Evolutionary conservation across 1,140 invertebrate species (phyloP), one percentile per base, ranked within the genome.

Genomic region (Dendroctonus valens): DNA sequence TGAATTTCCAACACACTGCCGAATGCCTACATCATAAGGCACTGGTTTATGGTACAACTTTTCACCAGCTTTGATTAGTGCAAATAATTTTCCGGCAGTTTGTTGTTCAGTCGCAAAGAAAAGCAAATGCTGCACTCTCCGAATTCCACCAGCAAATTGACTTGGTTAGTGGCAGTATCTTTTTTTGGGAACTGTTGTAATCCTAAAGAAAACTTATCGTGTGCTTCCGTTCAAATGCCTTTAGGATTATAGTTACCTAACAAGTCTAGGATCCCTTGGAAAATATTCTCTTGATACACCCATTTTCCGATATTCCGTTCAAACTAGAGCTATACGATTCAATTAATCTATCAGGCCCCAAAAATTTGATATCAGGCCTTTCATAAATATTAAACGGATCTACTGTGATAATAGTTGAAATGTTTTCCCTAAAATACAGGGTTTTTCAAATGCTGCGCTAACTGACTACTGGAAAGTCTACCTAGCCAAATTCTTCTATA

Each of bases 401-500:
- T 5, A 77, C 54, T 7, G 62, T 72, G 4, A 77, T 69, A 9
- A 76, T 69, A 38, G 74, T 53, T 14, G 76, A 78, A n/a, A 77
- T 42, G 67, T 74, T 76, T 41, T 71, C 70, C 69, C 76, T 74
- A 69, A 65, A 71, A 59, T 14, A 26, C 1, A 26, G 3, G 26
- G 26, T 26, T 26, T 26, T 26, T 2, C 26, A 26, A 26, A 26
- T 26, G 1, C 26, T 26, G 26, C 26, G 26, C 26, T 26, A 26
- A 26, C 26, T 26, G 26, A 26, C 26, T 26, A 26, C 26, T 26
- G 26, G 26, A 26, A 26, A 26, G 26, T 26, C 50, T 72, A 82
- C 80, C 75, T 37, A 83, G 59, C 57, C 76, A 78, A 51, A 83
- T 80, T 66, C 81, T 75, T 12, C 81, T 72, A 67, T 76, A 71